Base-by-base conservation (phyloP, 2,888 invertebrate species). In the Tortrix viridana region DNA sequence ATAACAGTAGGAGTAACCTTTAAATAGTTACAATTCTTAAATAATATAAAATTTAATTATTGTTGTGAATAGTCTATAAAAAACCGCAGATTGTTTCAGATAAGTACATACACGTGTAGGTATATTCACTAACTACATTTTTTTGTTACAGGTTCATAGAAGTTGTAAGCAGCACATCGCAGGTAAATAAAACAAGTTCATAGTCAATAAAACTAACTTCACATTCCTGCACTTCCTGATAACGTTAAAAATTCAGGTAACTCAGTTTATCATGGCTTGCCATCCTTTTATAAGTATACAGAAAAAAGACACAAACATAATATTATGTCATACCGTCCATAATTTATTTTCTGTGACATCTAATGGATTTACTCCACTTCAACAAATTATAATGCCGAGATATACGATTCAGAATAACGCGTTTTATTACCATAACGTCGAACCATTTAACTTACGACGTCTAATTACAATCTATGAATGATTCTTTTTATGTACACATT, bases 331-430 rank as follows among this genome's bases (percentile, higher is more conserved):
- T 46, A 56, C 55, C 37, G 47, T 22, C 3, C 14, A 5, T 16
- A 23, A 6, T 14, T 12, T 44, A 37, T 50, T 41, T 22, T 22
- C 59, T 49, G 58, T 14, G 26, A 58, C 26, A 49, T 41, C 16
- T 37, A 44, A 44, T 52, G 59, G 46, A 37, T 60, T 60, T 53
- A 46, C 46, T 47, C 23, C 47, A 60, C 60, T 53, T 53, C 53
- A 60, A 47, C 53, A 60, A 60, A 60, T 53, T 60, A 60, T 60
- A 60, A 60, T 60, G 47, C 23, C 38, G 23, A n/a, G 53, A 53
- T 22, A 53, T 53, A 53, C 53, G 46, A 60, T 60, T 60, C 18
- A 46, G 46, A 37, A 52, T 52, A 41, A 53, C 60, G 47, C 53
- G 53, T 46, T 52, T 47, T 22, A 38, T 52, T 60, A 53, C 46